These are phyloP conservation scores for Rhynchonycteris naso DNA, from an alignment of 2,797 vertebrate species.

Conservation along the genomic window DNA sequence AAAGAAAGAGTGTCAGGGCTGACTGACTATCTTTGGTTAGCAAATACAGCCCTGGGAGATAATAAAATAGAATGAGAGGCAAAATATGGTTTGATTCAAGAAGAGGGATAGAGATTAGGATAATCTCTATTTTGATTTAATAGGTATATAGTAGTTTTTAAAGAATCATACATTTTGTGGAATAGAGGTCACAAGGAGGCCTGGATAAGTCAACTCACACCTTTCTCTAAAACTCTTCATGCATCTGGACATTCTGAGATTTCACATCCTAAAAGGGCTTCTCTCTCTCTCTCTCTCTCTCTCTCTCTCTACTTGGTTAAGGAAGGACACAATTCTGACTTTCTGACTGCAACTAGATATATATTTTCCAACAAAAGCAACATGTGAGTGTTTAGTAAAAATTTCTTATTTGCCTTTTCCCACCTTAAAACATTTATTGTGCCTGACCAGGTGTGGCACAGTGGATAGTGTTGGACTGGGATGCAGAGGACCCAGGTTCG, in stretches of 20 bases:
- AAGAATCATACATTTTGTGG: neutral
- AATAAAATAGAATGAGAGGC: neutral
- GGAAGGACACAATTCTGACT: neutral
- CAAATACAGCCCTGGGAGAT: conserved; percentile 3
- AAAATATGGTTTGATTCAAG: conserved; percentile 44
- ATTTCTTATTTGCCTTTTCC: conserved; percentile 1
- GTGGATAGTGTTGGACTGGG: too few species aligned
- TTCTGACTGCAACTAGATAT: neutral
- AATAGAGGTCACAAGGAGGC: neutral
- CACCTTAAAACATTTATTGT: neutral
- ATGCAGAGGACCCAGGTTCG: too few species aligned
- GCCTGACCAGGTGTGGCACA: too few species aligned
- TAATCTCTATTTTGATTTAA: conserved; percentile 10
- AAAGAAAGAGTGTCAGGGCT: conserved; percentile 57
- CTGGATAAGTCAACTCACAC: neutral
- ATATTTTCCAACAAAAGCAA: neutral
- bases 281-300: neutral
- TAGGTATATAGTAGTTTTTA: neutral
- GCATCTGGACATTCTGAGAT: neutral
- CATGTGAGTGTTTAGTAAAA: neutral
- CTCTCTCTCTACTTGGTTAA: neutral
- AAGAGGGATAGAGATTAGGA: neutral
- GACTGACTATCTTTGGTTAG: conserved; percentile 44
- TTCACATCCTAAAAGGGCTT: neutral
- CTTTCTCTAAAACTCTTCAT: neutral